Evolutionary conservation across 2,797 vertebrate genomes (phyloP), one percentile per base, ranked within the genome.

Genomic region (Lithobates sylvaticus): DNA sequence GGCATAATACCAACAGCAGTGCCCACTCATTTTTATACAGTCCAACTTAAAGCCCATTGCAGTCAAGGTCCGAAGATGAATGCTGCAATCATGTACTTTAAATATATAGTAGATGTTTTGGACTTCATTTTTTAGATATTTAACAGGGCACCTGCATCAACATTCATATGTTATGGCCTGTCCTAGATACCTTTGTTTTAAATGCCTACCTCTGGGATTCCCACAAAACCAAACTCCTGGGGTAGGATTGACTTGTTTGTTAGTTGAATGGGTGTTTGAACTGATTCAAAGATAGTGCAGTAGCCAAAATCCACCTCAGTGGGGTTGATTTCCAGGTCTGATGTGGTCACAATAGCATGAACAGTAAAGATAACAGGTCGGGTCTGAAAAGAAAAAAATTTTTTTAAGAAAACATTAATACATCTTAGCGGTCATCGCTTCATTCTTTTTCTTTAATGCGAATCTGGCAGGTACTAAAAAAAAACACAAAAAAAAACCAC

Each of bases 221-320:
- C 89, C 79, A 97, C 42, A 87, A 99, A 99, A 27, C 97, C 97
- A 80, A 97, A 99, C 81, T 97, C 96, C 84, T 99, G 98, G 9
- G 97, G 96, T 84, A 99, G 91, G 42, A 99, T 93, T 29, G 96
- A 97, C 86, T 92, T 93, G 92, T 98, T 99, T 68, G 88, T 94
- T 3, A 99, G 91, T 2, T 2, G 89, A 81, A 98, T 36, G 0
- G 89, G 91, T 67, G 93, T 92, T 89, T 71, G 93, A 68, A 97
- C 89, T 0, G 96, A 94, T 89, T 97, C 96, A 9, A 93, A 93
- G 88, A 97, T 88, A 2, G 97, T 97, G 87, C 97, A 98, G 93
- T 89, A 88, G 39, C 97, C 97, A 72, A 99, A 98, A 90, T 97
- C 89, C 81, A 99, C 89, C 72, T 92, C 89, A 0, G 88, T 39